Conservation (phyloP, 2,797 vertebrate genomes). For the Limosa lapponica region DNA sequence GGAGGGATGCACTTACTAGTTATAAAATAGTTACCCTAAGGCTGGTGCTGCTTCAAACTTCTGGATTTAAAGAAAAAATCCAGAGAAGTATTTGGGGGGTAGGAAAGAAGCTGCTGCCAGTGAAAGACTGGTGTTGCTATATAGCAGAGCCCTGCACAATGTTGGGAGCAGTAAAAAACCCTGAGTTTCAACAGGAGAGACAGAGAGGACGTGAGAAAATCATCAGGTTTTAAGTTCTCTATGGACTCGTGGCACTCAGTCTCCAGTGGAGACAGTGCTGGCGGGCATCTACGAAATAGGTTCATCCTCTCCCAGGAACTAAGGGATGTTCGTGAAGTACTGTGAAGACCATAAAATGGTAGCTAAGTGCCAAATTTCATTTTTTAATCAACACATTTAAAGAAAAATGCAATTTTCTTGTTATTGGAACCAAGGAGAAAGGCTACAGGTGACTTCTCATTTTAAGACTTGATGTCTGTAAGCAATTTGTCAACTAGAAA, state of each 20-base stretch:
- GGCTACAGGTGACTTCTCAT: neutral
- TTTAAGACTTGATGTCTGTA: neutral
- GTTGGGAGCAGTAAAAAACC: neutral
- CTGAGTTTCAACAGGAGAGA: neutral
- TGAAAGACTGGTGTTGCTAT: neutral
- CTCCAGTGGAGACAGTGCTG: neutral
- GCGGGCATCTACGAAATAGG: neutral
- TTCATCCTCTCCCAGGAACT: neutral
- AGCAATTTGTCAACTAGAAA: neutral
- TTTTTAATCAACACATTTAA: neutral
- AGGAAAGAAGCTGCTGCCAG: neutral
- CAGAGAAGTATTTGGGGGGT: neutral
- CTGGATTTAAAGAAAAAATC: neutral
- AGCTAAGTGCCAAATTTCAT: neutral
- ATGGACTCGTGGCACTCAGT: neutral
- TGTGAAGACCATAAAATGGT: neutral
- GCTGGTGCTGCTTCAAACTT: neutral
- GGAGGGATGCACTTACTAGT: neutral
- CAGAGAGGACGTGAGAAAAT: neutral
- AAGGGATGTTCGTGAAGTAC: neutral
- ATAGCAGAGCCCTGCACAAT: neutral
- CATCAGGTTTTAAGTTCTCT: neutral
- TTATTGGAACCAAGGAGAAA: neutral
- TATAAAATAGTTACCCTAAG: neutral
- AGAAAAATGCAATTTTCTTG: neutral